These are phyloP conservation scores for Hemiprocne comata DNA, from an alignment of 2,113 vertebrate genomes.

Conservation along the genomic window DNA sequence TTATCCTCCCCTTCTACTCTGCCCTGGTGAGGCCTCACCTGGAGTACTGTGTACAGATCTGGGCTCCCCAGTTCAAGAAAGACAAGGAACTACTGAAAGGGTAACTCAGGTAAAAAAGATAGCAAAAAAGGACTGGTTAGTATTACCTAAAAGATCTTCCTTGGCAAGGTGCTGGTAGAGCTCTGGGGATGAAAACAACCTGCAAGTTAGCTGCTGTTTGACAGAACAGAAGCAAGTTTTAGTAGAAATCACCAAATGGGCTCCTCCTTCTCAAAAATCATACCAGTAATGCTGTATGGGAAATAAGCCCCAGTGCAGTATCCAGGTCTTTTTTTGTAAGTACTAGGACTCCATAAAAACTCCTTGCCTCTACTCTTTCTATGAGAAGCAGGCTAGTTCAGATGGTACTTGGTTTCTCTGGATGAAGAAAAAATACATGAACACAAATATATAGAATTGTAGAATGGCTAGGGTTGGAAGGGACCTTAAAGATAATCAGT, in stretches of 20 bases:
- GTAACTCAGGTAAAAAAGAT: no score
- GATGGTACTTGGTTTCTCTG: not conserved
- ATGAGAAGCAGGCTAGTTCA: not conserved
- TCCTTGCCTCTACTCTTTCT: not conserved
- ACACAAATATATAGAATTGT: not conserved
- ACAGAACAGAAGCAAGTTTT: not conserved
- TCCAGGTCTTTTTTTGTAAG: not conserved
- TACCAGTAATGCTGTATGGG: not conserved
- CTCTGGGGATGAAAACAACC: not conserved
- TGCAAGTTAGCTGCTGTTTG: not conserved
- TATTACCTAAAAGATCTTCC: not conserved
- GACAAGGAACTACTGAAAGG: no score
- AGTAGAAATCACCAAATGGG: not conserved
- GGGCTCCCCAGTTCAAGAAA: no score
- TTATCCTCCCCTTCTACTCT: no score
- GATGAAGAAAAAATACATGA: not conserved
- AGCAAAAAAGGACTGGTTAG: not conserved
- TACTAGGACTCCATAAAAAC: not conserved
- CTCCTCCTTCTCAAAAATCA: not conserved
- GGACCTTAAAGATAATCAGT: no score
- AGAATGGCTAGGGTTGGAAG: no score
- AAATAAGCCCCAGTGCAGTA: not conserved
- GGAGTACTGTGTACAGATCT: no score
- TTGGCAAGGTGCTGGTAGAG: not conserved
- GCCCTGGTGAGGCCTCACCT: no score